Conservation (phyloP, 1,140 invertebrate genomes). For the Chionoecetes opilio region DNA sequence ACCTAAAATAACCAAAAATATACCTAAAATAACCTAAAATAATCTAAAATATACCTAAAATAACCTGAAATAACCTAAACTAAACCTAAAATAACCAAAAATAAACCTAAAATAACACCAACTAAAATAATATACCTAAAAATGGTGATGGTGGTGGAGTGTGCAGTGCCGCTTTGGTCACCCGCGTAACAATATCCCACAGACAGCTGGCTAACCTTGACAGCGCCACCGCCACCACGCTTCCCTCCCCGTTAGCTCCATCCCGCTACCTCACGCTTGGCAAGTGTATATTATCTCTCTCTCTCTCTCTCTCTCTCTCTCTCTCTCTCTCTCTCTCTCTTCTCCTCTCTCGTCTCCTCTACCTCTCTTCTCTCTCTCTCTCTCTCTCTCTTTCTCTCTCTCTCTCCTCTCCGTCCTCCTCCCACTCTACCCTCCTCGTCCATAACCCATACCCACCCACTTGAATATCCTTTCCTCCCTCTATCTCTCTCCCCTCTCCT, state of each 20-base stretch:
- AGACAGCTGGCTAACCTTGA: background rate
- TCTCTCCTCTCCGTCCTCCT: background rate
- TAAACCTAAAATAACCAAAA: too few relatives aligned
- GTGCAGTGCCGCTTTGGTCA: background rate
- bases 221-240: background rate
- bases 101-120: too few relatives aligned
- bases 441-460: background rate
- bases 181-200: background rate
- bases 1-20: too few relatives aligned
- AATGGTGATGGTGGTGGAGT: background rate
- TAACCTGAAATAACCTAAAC: too few relatives aligned
- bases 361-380: background rate
- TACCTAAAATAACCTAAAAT: too few relatives aligned
- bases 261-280: slow-evolving; percentile 12
- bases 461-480: too few relatives aligned
- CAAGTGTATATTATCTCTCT: background rate
- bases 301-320: background rate
- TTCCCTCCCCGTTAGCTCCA: background rate
- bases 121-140: too few relatives aligned
- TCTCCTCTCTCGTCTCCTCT: background rate
- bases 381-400: background rate
- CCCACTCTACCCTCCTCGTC: background rate
- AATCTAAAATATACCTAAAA: too few relatives aligned
- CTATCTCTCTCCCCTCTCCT: background rate
- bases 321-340: background rate